A percentile compares a stretch with the other conserved stretches of the same genome.
These are phyloP conservation scores for Phytoseiulus persimilis DNA, from an alignment of 2,888 invertebrate species.

Conservation along the genomic window DNA sequence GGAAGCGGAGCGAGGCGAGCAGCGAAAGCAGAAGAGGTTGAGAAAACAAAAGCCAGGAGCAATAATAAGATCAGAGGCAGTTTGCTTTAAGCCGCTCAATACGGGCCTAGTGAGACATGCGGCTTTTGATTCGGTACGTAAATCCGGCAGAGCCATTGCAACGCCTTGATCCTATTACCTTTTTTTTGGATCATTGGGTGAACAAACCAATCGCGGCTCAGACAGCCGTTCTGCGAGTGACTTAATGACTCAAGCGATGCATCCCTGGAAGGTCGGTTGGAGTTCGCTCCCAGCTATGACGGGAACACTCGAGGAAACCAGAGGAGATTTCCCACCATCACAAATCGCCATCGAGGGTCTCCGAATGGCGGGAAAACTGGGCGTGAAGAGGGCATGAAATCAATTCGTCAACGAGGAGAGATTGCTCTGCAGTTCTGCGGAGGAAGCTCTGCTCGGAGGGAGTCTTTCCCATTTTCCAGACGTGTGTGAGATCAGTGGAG, in stretches of 20 bases:
- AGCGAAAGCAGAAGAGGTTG: not conserved
- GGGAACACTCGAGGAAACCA: too few species aligned
- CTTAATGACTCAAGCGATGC: not conserved
- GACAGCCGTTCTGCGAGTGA: not conserved
- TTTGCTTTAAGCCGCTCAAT: not conserved
- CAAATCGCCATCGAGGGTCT: too few species aligned
- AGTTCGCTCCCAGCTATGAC: too few species aligned
- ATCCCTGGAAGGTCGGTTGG: too few species aligned
- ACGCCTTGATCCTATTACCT: not conserved
- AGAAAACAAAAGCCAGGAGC: not conserved
- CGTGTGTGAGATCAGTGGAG: not conserved
- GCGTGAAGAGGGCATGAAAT: too few species aligned
- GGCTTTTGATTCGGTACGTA: not conserved
- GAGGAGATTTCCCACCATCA: too few species aligned
- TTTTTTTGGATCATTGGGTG: not conserved
- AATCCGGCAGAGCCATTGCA: not conserved
- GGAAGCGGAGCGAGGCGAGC: not conserved
- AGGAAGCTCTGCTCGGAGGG: too few species aligned
- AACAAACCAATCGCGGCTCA: not conserved
- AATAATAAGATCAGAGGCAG: not conserved
- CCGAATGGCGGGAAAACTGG: too few species aligned
- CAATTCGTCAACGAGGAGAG: too few species aligned
- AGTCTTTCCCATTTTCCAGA: too few species aligned
- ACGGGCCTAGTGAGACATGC: not conserved
- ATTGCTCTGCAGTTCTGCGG: too few species aligned